phyloP scores from a whole-genome alignment of 2,797 vertebrate genomes.

The Emys orbicularis region DNA sequence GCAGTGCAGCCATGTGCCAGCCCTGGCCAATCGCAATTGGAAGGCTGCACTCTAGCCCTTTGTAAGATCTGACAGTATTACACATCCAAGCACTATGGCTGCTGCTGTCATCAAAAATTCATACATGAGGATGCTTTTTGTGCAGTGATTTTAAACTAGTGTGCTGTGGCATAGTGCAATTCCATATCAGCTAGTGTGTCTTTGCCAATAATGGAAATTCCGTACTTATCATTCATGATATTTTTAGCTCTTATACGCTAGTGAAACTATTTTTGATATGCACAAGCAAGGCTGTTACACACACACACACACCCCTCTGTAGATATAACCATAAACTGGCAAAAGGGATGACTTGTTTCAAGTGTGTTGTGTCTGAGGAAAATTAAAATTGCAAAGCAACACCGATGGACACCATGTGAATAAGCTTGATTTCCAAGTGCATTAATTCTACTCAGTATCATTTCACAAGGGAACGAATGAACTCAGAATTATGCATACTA shows the following conservation, averaged over 20 bases:
- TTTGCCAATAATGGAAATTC: neutral
- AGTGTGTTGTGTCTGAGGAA: constrained; percentile 50
- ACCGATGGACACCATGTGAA: neutral
- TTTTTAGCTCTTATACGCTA: constrained; percentile 61
- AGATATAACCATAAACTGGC: constrained; percentile 43
- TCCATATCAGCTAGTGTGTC: constrained; percentile 22
- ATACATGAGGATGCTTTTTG: neutral
- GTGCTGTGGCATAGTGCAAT: neutral
- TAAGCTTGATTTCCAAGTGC: constrained; percentile 10
- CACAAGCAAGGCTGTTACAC: neutral
- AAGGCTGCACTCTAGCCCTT: neutral
- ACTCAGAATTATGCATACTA: neutral
- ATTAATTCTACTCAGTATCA: neutral
- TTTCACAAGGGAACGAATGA: neutral
- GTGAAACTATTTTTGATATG: constrained; percentile 72
- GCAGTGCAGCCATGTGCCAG: neutral
- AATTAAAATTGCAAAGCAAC: constrained; percentile 42
- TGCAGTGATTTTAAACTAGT: neutral
- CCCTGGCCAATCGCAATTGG: neutral
- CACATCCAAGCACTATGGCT: neutral
- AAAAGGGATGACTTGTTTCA: constrained; percentile 45
- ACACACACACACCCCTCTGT: constrained; percentile 15
- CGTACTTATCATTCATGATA: constrained; percentile 65
- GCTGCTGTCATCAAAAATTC: neutral
- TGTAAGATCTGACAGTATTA: neutral